Evolutionary conservation across 2,113 vertebrate species (phyloP), one percentile per base, ranked within the genome.

Genomic region (Hemiprocne comata): DNA sequence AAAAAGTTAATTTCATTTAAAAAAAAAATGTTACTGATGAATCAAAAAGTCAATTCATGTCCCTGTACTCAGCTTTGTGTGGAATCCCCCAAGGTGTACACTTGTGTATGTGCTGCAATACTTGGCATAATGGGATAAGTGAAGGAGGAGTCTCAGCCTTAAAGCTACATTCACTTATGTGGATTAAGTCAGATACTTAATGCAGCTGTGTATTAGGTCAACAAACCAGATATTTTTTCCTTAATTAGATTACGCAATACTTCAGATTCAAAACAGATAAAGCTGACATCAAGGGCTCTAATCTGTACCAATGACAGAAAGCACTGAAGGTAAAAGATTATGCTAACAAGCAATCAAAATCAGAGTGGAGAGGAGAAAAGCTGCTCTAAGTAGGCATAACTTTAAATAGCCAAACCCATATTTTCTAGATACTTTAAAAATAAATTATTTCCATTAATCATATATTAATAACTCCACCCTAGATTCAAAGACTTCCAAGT

Each of bases 91-190:
- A 4, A 58, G 54, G 58, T 3, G 19, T 24, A n/a, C 3, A 29
- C 44, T 50, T 64, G 51, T 75, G 77, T 67, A 61, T 19, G 48
- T 65, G 77, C 94, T 97, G 85, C 87, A 95, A 78, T 46, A 65
- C 58, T 3, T 5, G 55, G 29, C 62, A 67, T 79, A 94, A 95
- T 61, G 88, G 73, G 80, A 72, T 91, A 93, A 87, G 67, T 28
- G 74, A 93, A 95, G 93, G 86, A 93, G 70, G 73, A 38, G 73
- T 61, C 94, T 90, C 71, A 71, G 87, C 67, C 91, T 96, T 95
- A 96, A 96, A 95, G 93, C 67, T 36, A 85, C 93, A 57, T 46
- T 74, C 91, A 65, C 89, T 93, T 87, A 33, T 26, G 31, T 53
- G 82, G 83, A 94, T 96, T 92, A 96, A 95, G 65, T 28, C 84